Conservation (phyloP, 2,113 vertebrate species). For the Thalassarche chlororhynchos region DNA sequence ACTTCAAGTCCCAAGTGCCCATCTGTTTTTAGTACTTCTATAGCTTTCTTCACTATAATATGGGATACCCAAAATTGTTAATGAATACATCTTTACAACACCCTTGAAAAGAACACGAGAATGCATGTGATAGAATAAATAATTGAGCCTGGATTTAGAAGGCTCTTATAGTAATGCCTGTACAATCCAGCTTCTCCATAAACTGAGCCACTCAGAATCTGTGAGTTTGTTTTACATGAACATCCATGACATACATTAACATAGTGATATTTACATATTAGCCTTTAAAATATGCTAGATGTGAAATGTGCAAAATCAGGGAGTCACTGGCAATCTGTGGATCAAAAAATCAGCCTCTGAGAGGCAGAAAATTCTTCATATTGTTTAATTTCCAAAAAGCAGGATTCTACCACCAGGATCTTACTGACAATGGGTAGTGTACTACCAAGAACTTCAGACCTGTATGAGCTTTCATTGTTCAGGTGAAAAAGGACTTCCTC, state of each 20-base stretch:
- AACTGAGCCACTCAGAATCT: not conserved
- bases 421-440: not conserved
- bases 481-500: not conserved
- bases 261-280: not conserved
- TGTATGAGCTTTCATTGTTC: not conserved
- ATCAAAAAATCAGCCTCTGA: not conserved
- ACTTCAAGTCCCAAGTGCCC: not conserved
- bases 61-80: not conserved
- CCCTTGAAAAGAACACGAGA: not conserved
- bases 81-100: not conserved
- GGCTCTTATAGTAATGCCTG: not conserved
- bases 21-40: not conserved
- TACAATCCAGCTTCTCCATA: not conserved
- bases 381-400: not conserved
- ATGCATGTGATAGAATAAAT: not conserved
- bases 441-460: not conserved
- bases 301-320: not conserved
- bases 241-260: not conserved
- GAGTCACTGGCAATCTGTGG: not conserved
- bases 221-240: not conserved
- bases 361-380: not conserved
- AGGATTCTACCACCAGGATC: not conserved
- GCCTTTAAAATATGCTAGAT: not conserved
- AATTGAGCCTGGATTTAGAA: not conserved
- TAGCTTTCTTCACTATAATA: not conserved